Conservation (phyloP, 1,140 invertebrate species). For the Philopotamus ludificatus region DNA sequence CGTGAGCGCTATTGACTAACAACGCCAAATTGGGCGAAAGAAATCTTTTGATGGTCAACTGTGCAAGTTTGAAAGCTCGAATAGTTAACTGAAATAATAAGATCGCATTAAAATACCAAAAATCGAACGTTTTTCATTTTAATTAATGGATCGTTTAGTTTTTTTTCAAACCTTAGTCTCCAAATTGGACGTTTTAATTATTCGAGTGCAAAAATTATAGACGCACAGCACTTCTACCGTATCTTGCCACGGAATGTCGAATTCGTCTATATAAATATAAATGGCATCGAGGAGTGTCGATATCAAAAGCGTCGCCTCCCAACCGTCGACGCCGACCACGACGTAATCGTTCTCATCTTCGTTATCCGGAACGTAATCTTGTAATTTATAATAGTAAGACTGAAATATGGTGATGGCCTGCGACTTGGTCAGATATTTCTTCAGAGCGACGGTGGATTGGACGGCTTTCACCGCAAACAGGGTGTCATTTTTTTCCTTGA, state of each 20-base stretch:
- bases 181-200: conserved; percentile 57
- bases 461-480: conserved; percentile 63
- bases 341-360: conserved; percentile 41
- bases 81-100: conserved; percentile 60
- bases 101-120: not conserved
- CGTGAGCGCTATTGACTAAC: conserved; percentile 63
- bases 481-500: conserved; percentile 53
- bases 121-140: no score
- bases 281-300: conserved; percentile 63
- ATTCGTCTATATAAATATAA: conserved; percentile 63
- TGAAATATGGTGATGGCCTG: conserved; percentile 71
- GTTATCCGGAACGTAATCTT: conserved; percentile 56
- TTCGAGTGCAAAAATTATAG: conserved; percentile 55
- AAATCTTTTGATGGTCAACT: conserved; percentile 69
- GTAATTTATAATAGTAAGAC: conserved; percentile 64
- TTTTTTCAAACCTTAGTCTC: conserved; percentile 58
- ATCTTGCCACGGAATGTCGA: conserved; percentile 72
- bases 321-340: conserved; percentile 28
- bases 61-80: conserved; percentile 65
- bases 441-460: conserved; percentile 58
- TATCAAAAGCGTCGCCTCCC: conserved; percentile 54
- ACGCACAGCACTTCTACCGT: conserved; percentile 67
- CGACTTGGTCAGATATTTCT: conserved; percentile 59
- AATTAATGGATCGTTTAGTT: no score
- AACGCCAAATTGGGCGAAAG: conserved; percentile 72